phyloP scores from a whole-genome alignment of 2,888 invertebrate species.

The Diaperis boleti region DNA sequence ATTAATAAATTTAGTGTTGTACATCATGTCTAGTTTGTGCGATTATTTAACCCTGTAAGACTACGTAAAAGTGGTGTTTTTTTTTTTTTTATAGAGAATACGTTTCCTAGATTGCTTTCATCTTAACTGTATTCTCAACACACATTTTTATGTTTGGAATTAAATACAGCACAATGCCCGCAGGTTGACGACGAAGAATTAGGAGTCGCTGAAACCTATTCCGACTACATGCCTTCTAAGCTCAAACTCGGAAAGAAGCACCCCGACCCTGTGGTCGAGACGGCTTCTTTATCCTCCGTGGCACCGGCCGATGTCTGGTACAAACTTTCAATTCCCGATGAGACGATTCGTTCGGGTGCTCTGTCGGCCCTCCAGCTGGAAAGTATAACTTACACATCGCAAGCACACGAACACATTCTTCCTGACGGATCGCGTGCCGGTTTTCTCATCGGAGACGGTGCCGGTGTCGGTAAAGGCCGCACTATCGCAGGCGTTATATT shows the following conservation, averaged over 20 bases:
- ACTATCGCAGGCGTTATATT: slow-evolving; percentile 98
- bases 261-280: slow-evolving; percentile 99
- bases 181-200: slow-evolving; percentile 94
- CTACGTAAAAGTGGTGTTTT: no score
- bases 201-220: slow-evolving; percentile 98
- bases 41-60: no score
- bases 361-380: slow-evolving; percentile 97
- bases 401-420: slow-evolving; percentile 93
- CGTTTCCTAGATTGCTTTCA: no score
- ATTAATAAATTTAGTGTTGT: no score
- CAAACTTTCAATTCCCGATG: slow-evolving; percentile 83
- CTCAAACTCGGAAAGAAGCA: slow-evolving; percentile 94
- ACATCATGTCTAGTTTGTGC: no score
- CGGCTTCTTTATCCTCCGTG: slow-evolving; percentile 95
- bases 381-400: slow-evolving; percentile 96
- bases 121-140: no score
- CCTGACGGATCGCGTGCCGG: slow-evolving; percentile 93
- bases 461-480: slow-evolving; percentile 97
- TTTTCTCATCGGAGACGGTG: slow-evolving; percentile 97
- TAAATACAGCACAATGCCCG: no score
- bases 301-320: slow-evolving; percentile 96
- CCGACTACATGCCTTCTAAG: slow-evolving; percentile 98
- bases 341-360: slow-evolving; percentile 85
- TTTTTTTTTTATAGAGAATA: no score
- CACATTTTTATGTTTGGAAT: no score